Evolutionary conservation across 2,888 invertebrate genomes (phyloP), one percentile per base, ranked within the genome.

Genomic region (Mythimna ferrago): DNA sequence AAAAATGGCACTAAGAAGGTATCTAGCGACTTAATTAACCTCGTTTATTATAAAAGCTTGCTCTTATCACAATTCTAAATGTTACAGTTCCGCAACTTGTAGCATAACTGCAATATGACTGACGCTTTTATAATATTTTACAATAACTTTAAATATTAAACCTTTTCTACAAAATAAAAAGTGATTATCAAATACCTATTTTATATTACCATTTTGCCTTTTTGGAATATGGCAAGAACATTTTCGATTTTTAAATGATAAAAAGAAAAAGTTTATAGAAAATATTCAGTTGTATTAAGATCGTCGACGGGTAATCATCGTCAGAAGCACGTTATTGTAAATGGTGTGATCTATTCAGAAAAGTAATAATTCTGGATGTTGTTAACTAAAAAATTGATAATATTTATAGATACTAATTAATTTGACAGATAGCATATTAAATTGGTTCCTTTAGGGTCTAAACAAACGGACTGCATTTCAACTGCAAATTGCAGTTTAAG

Each of bases 201-300:
- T 70, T 54, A 77, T 65, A 67, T 69, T 81, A 85, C 87, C 81
- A 75, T 83, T 66, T 76, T 83, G 87, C 78, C 87, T 87, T 84
- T 70, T 86, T 87, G 87, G 81, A 86, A 68, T 84, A 87, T 84
- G 84, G 82, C 65, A 77, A 85, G 79, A 83, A 82, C 38, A 70
- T 71, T 66, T 44, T 78, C 56, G 62, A 75, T 53, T 77, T 48
- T 48, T 64, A 74, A 78, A 81, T 71, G 6, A 80, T 58, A 62
- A 64, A 78, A 72, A 58, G 11, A 65, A 79, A 56, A 66, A 44
- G 21, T 38, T 56, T 41, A 76, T 67, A 71, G 35, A 73, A 77
- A 66, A 66, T 57, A 82, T 71, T 51, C 51, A 54, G 32, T 60
- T 72, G 32, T 66, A 54, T 66, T 68, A 75, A 48, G 32, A 71